Conservation (phyloP, 2,888 invertebrate species). For the Acheta domesticus region DNA sequence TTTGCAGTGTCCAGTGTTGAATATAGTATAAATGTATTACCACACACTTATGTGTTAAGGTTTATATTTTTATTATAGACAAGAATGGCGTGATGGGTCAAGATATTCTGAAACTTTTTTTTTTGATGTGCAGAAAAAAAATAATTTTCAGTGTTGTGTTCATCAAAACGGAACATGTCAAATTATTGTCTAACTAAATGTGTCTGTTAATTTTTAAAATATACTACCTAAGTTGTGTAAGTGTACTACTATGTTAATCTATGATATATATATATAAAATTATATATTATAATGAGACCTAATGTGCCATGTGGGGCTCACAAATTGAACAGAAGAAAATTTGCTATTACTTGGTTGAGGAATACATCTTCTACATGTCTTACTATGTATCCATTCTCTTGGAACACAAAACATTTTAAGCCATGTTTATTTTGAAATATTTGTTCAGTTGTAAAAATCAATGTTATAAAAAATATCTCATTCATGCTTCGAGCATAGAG, state of each 20-base stretch:
- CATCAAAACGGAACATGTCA: conserved; percentile 25
- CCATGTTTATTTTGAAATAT: too few relatives aligned
- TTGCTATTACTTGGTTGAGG: not conserved
- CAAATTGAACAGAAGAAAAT: not conserved
- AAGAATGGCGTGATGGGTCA: conserved; percentile 24
- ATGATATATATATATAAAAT: conserved; percentile 1
- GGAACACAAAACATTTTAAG: too few relatives aligned
- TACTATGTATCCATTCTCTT: not conserved
- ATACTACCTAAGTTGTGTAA: conserved; percentile 32
- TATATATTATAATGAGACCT: not conserved
- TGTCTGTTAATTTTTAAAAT: conserved; percentile 29
- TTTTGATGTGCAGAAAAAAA: not conserved
- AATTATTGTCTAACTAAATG: conserved; percentile 30
- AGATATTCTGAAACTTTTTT: conserved; percentile 21
- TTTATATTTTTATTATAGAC: conserved; percentile 18
- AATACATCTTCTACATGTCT: conserved; percentile 18
- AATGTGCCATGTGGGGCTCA: not conserved
- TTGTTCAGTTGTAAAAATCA: too few relatives aligned
- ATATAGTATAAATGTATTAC: conserved; percentile 22
- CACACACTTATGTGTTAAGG: conserved; percentile 20
- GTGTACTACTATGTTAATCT: conserved; percentile 30
- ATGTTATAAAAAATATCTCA: too few relatives aligned
- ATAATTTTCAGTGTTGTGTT: conserved; percentile 32
- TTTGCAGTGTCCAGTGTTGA: conserved; percentile 22
- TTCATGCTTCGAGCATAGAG: too few relatives aligned